Evolutionary conservation across 2,113 vertebrate genomes (phyloP).

Genomic region (Psophia crepitans): DNA sequence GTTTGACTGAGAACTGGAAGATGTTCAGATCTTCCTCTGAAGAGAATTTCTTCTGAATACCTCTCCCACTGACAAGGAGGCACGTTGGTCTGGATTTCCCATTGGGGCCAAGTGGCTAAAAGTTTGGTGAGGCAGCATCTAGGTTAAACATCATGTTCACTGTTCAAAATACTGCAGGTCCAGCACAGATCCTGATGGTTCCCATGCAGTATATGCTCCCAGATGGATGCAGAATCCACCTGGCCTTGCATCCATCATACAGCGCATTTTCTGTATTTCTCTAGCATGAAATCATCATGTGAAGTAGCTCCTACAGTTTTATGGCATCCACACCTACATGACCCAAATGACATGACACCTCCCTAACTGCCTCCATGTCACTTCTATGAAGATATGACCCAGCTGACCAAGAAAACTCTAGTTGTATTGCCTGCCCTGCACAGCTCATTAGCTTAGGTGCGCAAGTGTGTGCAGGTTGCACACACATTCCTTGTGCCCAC

Average conservation of each 20-base stretch:
- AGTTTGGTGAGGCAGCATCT: not conserved
- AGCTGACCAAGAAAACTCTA: not conserved
- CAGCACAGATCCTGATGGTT: not conserved
- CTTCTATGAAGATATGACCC: not conserved
- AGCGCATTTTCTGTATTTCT: not conserved
- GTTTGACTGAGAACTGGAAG: not conserved
- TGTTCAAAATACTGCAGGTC: not conserved
- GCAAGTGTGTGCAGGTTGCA: not conserved
- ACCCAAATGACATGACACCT: not conserved
- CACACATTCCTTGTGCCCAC: not conserved
- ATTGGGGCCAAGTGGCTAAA: not conserved
- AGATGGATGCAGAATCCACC: not conserved
- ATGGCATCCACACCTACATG: not conserved
- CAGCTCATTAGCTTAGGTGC: not conserved
- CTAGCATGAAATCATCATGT: not conserved
- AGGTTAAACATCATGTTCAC: not conserved
- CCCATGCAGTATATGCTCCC: not conserved
- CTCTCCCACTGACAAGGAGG: not conserved
- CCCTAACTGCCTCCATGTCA: not conserved
- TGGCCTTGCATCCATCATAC: not conserved
- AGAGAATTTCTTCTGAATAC: not conserved
- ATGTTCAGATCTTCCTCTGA: not conserved
- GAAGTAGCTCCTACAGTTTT: not conserved
- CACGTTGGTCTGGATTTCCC: not conserved
- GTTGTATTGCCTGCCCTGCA: not conserved